Percentiles rank a stretch among this genome's conserved stretches.
phyloP scores from a whole-genome alignment of 2,797 vertebrate species.

The Sebastes goodei region DNA sequence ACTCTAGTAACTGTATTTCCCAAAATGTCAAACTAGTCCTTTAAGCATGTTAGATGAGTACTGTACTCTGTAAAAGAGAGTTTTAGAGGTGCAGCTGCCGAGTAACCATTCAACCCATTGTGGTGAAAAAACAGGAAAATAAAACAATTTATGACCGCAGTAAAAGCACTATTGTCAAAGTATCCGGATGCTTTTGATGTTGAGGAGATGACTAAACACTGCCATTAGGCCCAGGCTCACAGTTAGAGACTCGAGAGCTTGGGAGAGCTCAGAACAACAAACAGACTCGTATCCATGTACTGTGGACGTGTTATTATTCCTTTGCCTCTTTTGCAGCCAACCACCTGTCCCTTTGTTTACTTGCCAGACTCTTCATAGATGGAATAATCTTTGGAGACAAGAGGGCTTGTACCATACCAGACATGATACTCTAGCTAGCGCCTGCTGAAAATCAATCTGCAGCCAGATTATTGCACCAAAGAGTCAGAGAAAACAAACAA shows the following conservation, averaged over 20 bases:
- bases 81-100: not conserved
- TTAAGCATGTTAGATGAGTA: not conserved
- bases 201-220: conserved; percentile 34
- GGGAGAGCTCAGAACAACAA: conserved; percentile 54
- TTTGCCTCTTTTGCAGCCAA: conserved; percentile 64
- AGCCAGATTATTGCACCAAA: conserved; percentile 64
- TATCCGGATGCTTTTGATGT: conserved; percentile 30
- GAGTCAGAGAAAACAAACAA: conserved; percentile 66
- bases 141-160: not conserved
- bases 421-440: conserved; percentile 65
- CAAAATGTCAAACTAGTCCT: not conserved
- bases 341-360: conserved; percentile 78
- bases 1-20: not conserved
- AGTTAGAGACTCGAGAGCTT: conserved; percentile 29
- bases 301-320: conserved; percentile 63
- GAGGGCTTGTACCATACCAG: conserved; percentile 57
- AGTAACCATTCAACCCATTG: not conserved
- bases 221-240: conserved; percentile 52
- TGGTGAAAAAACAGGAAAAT: not conserved
- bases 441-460: conserved; percentile 63
- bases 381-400: conserved; percentile 71
- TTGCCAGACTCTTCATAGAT: conserved; percentile 74
- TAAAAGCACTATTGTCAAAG: conserved; percentile 25
- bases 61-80: not conserved
- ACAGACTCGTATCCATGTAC: conserved; percentile 56